Conservation (phyloP, 2,113 vertebrate genomes). For the Fregata magnificens region DNA sequence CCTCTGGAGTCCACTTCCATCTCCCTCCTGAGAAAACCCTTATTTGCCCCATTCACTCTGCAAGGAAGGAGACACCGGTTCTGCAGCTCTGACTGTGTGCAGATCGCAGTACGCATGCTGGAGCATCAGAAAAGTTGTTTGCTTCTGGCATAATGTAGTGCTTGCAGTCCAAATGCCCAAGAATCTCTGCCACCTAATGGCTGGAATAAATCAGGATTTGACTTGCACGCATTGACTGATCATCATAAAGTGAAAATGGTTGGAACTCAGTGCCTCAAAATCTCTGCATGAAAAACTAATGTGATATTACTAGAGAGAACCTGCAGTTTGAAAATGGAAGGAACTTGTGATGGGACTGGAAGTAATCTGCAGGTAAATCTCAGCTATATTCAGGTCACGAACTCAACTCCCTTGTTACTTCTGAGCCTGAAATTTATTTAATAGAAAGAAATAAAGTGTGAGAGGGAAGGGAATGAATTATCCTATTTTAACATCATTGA, state of each 20-base stretch:
- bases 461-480: background rate
- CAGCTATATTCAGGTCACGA: background rate
- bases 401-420: slow-evolving; percentile 19
- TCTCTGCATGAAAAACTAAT: background rate
- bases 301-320: background rate
- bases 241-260: background rate
- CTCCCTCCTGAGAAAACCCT: background rate
- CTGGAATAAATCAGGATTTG: slow-evolving; percentile 5
- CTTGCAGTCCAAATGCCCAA: background rate
- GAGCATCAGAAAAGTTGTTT: background rate
- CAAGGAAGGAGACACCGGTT: background rate
- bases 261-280: background rate
- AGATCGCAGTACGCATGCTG: background rate
- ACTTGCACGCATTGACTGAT: background rate
- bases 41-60: background rate
- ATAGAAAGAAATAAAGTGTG: slow-evolving; percentile 31
- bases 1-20: background rate
- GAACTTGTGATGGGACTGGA: background rate
- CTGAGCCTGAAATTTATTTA: background rate
- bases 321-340: background rate
- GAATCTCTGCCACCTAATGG: background rate
- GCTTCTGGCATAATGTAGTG: background rate
- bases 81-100: background rate
- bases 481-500: background rate
- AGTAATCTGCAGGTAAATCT: slow-evolving; percentile 24